Percentiles rank a stretch among this genome's conserved stretches.
phyloP scores from a whole-genome alignment of 2,113 vertebrate species.

The Pagrus major region DNA sequence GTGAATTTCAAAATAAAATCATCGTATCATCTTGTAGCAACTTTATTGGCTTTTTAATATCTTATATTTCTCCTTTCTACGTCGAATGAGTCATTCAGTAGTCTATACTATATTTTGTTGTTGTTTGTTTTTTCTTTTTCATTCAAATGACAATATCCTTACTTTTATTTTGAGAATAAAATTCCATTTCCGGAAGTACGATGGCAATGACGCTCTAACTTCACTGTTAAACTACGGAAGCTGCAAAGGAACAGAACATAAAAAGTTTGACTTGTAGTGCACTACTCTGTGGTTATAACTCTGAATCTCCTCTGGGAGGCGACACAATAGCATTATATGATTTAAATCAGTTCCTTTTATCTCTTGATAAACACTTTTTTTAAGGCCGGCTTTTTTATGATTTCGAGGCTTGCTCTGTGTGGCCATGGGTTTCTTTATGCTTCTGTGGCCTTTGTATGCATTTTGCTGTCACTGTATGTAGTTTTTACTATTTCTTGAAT shows the following conservation, averaged over 20 bases:
- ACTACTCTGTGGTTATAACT: neutral
- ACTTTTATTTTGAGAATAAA: conserved; percentile 19
- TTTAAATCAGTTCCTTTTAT: neutral
- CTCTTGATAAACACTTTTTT: no score
- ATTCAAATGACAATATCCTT: neutral
- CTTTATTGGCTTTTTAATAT: neutral
- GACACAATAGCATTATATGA: neutral
- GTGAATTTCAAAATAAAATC: conserved; percentile 13
- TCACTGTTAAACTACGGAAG: conserved; percentile 45
- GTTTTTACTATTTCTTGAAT: no score
- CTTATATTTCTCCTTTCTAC: fast-evolving
- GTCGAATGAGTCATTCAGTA: no score
- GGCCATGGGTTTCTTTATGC: no score
- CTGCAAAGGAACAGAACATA: neutral
- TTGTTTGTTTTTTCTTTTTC: neutral
- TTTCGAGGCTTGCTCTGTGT: no score
- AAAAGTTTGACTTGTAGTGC: neutral
- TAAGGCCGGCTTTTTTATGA: no score
- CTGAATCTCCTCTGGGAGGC: conserved; percentile 19
- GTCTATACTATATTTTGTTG: fast-evolving
- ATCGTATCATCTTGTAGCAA: neutral
- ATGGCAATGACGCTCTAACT: neutral
- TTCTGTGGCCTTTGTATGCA: no score
- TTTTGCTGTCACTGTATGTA: no score
- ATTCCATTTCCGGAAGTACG: neutral